These are phyloP conservation scores for Erebia epiphron DNA, from an alignment of 2,888 invertebrate genomes.

Conservation along the genomic window DNA sequence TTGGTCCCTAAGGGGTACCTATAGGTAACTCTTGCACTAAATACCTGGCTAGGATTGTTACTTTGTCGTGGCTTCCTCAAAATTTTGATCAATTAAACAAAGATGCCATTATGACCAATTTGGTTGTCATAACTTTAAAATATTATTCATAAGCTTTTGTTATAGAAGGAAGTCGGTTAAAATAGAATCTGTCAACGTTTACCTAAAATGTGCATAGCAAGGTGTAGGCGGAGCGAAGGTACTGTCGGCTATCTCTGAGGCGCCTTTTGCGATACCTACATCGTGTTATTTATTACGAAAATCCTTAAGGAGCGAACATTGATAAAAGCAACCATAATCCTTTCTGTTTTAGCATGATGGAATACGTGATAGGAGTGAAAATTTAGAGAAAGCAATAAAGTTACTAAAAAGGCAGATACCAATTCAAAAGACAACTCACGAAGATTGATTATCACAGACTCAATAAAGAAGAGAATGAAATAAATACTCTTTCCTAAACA, in stretches of 20 bases:
- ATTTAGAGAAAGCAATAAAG: slow-evolving; percentile 9
- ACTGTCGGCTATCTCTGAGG: slow-evolving; percentile 32
- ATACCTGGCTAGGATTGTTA: no score
- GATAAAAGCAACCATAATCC: slow-evolving; percentile 22
- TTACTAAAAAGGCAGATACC: neutral
- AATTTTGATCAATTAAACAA: no score
- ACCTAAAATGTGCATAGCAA: slow-evolving; percentile 31
- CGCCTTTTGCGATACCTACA: slow-evolving; percentile 8
- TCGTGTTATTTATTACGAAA: slow-evolving; percentile 23
- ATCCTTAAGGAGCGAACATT: slow-evolving; percentile 25
- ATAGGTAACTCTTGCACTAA: no score
- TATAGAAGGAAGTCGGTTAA: no score
- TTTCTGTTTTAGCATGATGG: slow-evolving; percentile 11
- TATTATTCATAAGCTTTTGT: slow-evolving; percentile 14
- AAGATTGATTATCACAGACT: neutral
- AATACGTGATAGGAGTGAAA: slow-evolving; percentile 12
- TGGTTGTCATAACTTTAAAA: neutral
- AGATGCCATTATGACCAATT: no score
- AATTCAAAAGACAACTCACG: neutral
- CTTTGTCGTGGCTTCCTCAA: no score
- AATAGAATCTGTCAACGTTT: slow-evolving; percentile 34
- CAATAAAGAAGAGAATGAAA: neutral
- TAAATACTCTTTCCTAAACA: neutral
- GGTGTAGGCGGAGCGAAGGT: slow-evolving; percentile 30
- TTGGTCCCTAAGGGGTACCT: no score